Evolutionary conservation across 2,113 vertebrate genomes (phyloP).

Genomic region (Campylomormyrus tamandua): DNA sequence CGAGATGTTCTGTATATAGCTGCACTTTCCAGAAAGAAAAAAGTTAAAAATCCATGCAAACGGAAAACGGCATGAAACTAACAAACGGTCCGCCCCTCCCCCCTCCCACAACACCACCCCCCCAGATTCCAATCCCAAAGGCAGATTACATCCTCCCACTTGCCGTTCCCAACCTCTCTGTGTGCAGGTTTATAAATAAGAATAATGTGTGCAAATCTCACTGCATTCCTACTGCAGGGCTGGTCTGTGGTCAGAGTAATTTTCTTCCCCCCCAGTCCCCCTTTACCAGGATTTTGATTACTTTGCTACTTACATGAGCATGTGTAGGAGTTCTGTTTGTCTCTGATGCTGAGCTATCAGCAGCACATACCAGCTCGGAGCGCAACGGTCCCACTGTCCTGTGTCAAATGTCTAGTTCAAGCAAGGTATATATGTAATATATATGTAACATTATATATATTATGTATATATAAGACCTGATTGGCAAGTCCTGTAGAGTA

Average conservation of each 20-base stretch:
- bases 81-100: constrained; percentile 50
- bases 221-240: constrained; percentile 86
- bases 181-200: constrained; percentile 76
- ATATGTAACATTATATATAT: constrained; percentile 46
- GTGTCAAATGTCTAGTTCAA: constrained; percentile 76
- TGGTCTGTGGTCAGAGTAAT: constrained; percentile 78
- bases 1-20: constrained; percentile 98
- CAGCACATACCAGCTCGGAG: constrained; percentile 75
- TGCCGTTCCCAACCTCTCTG: constrained; percentile 71
- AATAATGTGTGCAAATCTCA: constrained; percentile 69
- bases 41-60: constrained; percentile 28
- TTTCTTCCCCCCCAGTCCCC: constrained; percentile 38
- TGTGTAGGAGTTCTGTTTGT: constrained; percentile 78
- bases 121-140: constrained; percentile 65
- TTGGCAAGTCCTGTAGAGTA: constrained; percentile 82
- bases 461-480: constrained; percentile 75
- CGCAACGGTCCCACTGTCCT: constrained; percentile 80
- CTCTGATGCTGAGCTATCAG: constrained; percentile 77
- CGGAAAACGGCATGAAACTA: constrained; percentile 21
- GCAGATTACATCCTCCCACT: constrained; percentile 83
- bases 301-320: constrained; percentile 78
- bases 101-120: constrained; percentile 22
- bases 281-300: constrained; percentile 28
- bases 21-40: constrained; percentile 81
- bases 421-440: constrained; percentile 47